Conservation (phyloP, 1,140 invertebrate species). For the Apocrypta bakeri region DNA sequence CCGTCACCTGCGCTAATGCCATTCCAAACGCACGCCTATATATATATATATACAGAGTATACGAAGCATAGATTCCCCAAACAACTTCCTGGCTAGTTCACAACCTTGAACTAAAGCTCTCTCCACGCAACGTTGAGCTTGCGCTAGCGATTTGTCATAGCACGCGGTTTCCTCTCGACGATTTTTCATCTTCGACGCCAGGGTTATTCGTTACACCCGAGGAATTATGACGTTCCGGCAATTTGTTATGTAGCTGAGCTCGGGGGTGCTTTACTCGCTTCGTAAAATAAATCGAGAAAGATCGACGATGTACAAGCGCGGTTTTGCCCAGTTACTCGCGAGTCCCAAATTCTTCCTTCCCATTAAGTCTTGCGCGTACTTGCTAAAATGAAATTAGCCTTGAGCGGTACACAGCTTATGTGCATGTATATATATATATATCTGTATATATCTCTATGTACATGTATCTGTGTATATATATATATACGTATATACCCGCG, state of each 20-base stretch:
- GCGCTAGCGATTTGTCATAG: conserved; percentile 22
- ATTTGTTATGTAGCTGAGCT: too few relatives aligned
- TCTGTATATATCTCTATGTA: not conserved
- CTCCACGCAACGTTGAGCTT: conserved; percentile 22
- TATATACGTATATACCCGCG: not conserved
- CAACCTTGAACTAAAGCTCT: conserved; percentile 62
- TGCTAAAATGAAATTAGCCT: conserved; percentile 38
- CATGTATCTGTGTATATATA: not conserved
- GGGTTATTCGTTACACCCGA: not conserved
- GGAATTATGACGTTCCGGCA: not conserved
- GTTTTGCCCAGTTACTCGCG: too few relatives aligned
- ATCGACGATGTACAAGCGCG: too few relatives aligned
- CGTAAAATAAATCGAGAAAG: too few relatives aligned
- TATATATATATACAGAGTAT: not conserved
- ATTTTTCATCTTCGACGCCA: conserved; percentile 32
- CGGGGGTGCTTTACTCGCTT: too few relatives aligned
- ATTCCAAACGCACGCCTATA: conserved; percentile 60
- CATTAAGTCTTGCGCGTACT: conserved; percentile 24
- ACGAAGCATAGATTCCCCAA: not conserved
- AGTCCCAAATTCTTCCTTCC: conserved; percentile 12
- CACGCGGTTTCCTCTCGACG: not conserved
- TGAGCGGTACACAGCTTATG: too few relatives aligned
- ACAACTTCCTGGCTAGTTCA: conserved; percentile 60
- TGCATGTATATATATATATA: not conserved
- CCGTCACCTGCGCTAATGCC: conserved; percentile 52